phyloP scores from a whole-genome alignment of 2,113 vertebrate species.

The Tiliqua scincoides region DNA sequence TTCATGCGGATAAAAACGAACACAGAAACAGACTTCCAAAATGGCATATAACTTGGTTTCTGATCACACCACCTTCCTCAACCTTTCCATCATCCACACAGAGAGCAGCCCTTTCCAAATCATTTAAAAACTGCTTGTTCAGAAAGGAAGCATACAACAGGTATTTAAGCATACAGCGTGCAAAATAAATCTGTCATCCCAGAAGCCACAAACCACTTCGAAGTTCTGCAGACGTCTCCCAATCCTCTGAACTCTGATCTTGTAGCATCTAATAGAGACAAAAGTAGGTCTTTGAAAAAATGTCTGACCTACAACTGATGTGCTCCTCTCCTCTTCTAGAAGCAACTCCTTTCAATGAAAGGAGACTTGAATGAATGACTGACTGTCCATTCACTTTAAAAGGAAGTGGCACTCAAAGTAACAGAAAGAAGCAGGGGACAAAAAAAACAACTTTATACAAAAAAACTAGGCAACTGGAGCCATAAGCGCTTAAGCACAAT shows the following conservation, averaged over 20 bases:
- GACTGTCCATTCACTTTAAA: slow-evolving; percentile 44
- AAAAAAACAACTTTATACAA: background rate
- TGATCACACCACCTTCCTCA: slow-evolving; percentile 63
- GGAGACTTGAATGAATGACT: slow-evolving; percentile 51
- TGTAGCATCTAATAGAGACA: slow-evolving; percentile 71
- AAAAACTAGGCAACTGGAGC: background rate
- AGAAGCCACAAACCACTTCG: slow-evolving; percentile 67
- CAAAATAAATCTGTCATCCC: slow-evolving; percentile 78
- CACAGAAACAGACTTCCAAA: slow-evolving; percentile 68
- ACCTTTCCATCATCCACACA: slow-evolving; percentile 58
- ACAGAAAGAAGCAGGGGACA: no score
- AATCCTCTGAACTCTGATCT: slow-evolving; percentile 71
- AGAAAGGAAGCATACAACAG: slow-evolving; percentile 74
- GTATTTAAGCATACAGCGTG: slow-evolving; percentile 76
- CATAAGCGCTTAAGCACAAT: background rate
- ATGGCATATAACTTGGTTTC: slow-evolving; percentile 65
- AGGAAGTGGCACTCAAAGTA: background rate
- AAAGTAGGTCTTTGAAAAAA: slow-evolving; percentile 68
- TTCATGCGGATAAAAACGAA: slow-evolving; percentile 72
- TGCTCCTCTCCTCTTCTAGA: slow-evolving; percentile 62
- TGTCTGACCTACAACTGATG: slow-evolving; percentile 56
- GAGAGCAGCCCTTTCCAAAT: slow-evolving; percentile 68
- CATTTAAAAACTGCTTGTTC: slow-evolving; percentile 77
- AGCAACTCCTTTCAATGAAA: slow-evolving; percentile 39
- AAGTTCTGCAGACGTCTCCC: slow-evolving; percentile 74